These are phyloP conservation scores for Xylophagus ater DNA, from an alignment of 2,888 invertebrate species.

Conservation along the genomic window DNA sequence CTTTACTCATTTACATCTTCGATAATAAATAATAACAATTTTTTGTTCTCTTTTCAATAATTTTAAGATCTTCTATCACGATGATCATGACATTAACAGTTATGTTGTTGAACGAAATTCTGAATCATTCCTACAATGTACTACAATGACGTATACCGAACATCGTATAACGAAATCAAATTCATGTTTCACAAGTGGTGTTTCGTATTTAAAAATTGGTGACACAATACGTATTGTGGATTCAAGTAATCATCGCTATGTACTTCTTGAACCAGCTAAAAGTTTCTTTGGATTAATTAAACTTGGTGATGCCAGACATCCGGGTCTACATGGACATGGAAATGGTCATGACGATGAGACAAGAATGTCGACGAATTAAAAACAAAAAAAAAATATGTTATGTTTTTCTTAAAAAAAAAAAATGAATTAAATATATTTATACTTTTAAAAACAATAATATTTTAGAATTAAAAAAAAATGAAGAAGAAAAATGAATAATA, in stretches of 20 bases:
- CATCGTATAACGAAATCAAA: constrained; percentile 50
- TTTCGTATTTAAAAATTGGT: constrained; percentile 49
- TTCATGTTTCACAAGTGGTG: constrained; percentile 63
- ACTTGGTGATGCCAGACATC: constrained; percentile 43
- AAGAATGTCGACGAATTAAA: no score
- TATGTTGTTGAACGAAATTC: constrained; percentile 57
- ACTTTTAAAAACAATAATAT: no score
- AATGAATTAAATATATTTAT: no score
- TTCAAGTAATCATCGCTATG: constrained; percentile 53
- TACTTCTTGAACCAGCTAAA: constrained; percentile 61
- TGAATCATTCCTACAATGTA: constrained; percentile 60
- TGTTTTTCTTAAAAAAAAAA: no score
- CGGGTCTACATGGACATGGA: neutral
- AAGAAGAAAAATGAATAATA: no score
- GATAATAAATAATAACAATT: no score
- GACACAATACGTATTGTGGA: constrained; percentile 61
- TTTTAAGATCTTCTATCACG: constrained; percentile 64
- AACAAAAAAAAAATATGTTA: no score
- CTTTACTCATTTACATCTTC: no score
- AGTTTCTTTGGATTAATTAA: constrained; percentile 76
- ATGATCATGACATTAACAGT: constrained; percentile 64
- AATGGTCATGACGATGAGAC: no score
- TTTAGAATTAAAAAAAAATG: no score
- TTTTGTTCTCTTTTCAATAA: no score
- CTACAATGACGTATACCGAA: constrained; percentile 51